Evolutionary conservation across 2,888 invertebrate genomes (phyloP), one percentile per base, ranked within the genome.

Genomic region (Celastrina argiolus): DNA sequence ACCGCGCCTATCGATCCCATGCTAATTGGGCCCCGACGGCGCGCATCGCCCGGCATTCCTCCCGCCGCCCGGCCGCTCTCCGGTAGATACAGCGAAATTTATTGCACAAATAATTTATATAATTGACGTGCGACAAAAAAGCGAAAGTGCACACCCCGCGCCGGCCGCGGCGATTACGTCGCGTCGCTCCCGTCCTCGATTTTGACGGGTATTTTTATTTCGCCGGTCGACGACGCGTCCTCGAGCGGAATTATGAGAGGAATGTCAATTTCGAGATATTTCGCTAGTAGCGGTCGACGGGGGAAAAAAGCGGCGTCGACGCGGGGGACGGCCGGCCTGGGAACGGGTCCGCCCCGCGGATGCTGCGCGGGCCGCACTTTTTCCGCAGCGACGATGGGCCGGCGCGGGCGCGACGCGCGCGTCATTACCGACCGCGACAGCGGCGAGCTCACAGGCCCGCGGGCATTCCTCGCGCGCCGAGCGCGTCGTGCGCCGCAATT

Each of bases 51-150:
- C 71, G 82, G 83, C 85, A 86, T 86, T 84, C 82, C 83, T 76
- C 81, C 80, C 75, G 75, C 79, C 82, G 77, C 73, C 75, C 76
- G 81, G 82, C 82, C 83, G 81, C 42, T 14, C 45, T 85, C 87
- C 81, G 75, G 76, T 79, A 88, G 89, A 91, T 91, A 90, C 88
- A 87, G 85, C 79, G 73, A 88, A 90, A 91, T 90, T 91, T 90
- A 91, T 91, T 89, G 86, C 90, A 86, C 85, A 81, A 85, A 87
- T 88, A 87, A 88, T 90, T 88, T 88, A 88, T 88, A 90, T 90
- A 91, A 91, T 90, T 90, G 89, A 90, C 89, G 81, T 81, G 84
- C 83, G 81, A 84, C 88, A 88, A 89, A 90, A 88, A 89, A 87
- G 84, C 83, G 83, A 87, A 80, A 87, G 85, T 85, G 82, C 84